Base-by-base conservation (phyloP, 1,140 invertebrate species). In the Heliconius hermathena region DNA sequence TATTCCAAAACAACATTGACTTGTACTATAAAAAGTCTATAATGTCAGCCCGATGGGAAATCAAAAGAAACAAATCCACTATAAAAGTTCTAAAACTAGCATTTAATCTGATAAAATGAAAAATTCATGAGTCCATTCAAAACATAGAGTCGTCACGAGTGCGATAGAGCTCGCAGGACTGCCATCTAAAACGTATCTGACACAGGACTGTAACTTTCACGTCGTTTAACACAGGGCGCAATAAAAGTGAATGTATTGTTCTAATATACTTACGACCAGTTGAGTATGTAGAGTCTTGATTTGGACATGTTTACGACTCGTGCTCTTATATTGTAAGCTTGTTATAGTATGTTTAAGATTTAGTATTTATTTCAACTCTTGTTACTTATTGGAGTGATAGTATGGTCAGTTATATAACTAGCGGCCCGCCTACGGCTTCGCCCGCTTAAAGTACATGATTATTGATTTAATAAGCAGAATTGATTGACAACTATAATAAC, bases 211-310 rank as follows among this genome's bases (percentile, higher is more conserved):
- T 60, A 60, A 60, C 57, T 66, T 13, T 66, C 60, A 6, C 60
- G 60, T 66, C 60, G 26, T 66, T 66, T 66, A 66, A 66, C 60
- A 13, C 60, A 66, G 22, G 9, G 3, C 8, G 60, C 60, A 29
- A 66, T 66, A 66, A 66, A 66, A 66, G 60, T 66, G 60, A 66
- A 66, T 66, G 60, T 66, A 66, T 66, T 66, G 60, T 66, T 66
- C 26, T 66, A 26, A 66, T 66, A 8, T 66, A 66, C 60, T 66
- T 66, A 66, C 22, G 26, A 66, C 22, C 60, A 5, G 60, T 66
- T 66, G 60, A 66, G 22, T 29, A 60, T 22, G 60, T 66, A 66
- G 60, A 66, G 60, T 29, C 60, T 66, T 66, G 60, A 66, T 66
- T 29, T 66, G 60, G 60, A 66, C 60, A 66, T 66, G 26, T 66